Conservation (phyloP, 2,113 vertebrate genomes). For the Plecotus auritus region DNA sequence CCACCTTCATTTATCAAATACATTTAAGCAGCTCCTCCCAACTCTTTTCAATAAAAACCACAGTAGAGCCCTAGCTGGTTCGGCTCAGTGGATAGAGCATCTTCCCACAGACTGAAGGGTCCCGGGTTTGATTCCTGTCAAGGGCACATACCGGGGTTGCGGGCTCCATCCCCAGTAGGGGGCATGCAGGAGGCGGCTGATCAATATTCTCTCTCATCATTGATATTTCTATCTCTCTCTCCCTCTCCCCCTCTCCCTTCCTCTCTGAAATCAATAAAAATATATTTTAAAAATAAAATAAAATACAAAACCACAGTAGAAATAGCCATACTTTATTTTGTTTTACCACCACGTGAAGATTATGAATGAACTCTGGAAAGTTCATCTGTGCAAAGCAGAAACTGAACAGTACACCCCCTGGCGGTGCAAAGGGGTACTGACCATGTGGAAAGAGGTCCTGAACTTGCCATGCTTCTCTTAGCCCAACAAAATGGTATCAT, state of each 20-base stretch:
- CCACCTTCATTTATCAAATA: not conserved
- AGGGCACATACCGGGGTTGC: too few relatives aligned
- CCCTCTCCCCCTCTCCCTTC: too few relatives aligned
- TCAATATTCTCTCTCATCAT: too few relatives aligned
- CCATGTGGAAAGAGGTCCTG: not conserved
- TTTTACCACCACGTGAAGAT: not conserved
- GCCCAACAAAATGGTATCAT: not conserved
- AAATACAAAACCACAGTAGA: not conserved
- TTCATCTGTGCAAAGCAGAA: accelerated
- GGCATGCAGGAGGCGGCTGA: too few relatives aligned
- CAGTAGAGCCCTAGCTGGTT: not conserved
- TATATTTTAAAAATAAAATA: too few relatives aligned
- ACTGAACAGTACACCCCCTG: not conserved
- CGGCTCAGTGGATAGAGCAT: too few relatives aligned
- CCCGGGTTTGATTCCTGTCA: too few relatives aligned
- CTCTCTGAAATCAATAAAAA: too few relatives aligned
- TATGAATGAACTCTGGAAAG: not conserved
- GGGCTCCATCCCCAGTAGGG: too few relatives aligned
- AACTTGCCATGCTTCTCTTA: not conserved
- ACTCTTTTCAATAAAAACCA: not conserved
- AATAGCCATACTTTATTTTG: not conserved
- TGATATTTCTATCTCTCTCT: too few relatives aligned
- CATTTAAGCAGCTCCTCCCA: not conserved
- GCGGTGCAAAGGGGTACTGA: not conserved
- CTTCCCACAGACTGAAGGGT: too few relatives aligned